Evolutionary conservation across 1,140 invertebrate species (phyloP).

Genomic region (Grapholita molesta): DNA sequence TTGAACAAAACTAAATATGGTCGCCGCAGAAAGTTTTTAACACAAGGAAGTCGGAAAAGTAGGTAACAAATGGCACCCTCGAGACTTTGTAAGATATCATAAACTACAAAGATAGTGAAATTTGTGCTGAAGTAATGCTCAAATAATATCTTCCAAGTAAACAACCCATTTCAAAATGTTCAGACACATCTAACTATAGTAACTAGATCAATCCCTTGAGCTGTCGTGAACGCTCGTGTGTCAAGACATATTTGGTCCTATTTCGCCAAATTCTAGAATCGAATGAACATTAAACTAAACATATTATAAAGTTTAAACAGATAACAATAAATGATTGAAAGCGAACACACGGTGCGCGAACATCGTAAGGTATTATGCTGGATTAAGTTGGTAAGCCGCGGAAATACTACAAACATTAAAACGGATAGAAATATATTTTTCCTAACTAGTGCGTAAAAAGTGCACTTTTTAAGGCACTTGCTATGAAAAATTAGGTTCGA

Average conservation of each 20-base stretch:
- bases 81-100: neutral
- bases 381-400: neutral
- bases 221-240: neutral
- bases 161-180: neutral
- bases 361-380: neutral
- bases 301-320: neutral
- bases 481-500: too few relatives aligned
- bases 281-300: constrained; percentile 6
- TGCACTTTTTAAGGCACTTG: too few relatives aligned
- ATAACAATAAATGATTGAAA: neutral
- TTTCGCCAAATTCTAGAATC: neutral
- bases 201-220: neutral
- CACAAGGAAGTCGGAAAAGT: neutral
- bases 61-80: neutral
- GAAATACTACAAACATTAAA: neutral
- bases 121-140: neutral
- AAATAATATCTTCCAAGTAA: neutral
- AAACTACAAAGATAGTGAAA: neutral
- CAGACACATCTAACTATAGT: neutral
- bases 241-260: neutral
- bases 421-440: too few relatives aligned
- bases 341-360: neutral
- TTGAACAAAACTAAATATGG: neutral
- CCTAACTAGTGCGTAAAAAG: too few relatives aligned
- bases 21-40: neutral